These are phyloP conservation scores for Mythimna pallens DNA, from an alignment of 2,888 invertebrate species.

Conservation along the genomic window DNA sequence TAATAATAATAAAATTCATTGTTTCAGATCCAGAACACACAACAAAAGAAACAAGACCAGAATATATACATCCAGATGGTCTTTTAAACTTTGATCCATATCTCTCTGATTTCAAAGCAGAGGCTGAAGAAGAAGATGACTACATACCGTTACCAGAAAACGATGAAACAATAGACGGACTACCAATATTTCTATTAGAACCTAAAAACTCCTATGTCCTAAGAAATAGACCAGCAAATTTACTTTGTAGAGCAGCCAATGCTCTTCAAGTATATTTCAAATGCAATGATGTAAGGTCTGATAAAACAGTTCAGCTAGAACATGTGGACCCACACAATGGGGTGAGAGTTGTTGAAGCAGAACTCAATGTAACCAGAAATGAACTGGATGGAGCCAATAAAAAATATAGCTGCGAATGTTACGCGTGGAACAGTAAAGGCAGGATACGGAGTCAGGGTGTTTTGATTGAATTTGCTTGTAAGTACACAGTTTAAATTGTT, in stretches of 20 bases:
- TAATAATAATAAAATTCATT: constrained; percentile 3
- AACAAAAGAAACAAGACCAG: constrained; percentile 85
- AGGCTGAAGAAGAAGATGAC: constrained; percentile 87
- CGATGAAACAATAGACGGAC: constrained; percentile 92
- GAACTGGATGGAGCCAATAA: constrained; percentile 96
- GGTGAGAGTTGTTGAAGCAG: constrained; percentile 94
- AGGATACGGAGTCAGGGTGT: constrained; percentile 95
- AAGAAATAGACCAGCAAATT: constrained; percentile 96
- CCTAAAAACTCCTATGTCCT: constrained; percentile 97
- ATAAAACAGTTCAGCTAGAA: constrained; percentile 92
- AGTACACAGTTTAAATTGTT: constrained; percentile 86
- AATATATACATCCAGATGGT: constrained; percentile 87
- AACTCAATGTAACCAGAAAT: constrained; percentile 94
- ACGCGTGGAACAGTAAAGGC: constrained; percentile 95
- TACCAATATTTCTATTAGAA: constrained; percentile 96
- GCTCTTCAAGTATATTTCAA: constrained; percentile 95
- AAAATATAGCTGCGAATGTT: constrained; percentile 96
- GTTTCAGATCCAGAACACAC: constrained; percentile 83
- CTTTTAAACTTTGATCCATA: constrained; percentile 86
- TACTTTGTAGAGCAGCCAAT: constrained; percentile 97
- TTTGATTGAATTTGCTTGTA: constrained; percentile 95
- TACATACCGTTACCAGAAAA: constrained; percentile 90
- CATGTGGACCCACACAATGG: constrained; percentile 95
- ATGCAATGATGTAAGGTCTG: constrained; percentile 93
- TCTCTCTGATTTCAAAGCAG: constrained; percentile 84